Evolutionary conservation across 92 coral and sea anemone species (phyloP), one percentile per base, ranked within the genome.

Genomic region (Metridium senile): DNA sequence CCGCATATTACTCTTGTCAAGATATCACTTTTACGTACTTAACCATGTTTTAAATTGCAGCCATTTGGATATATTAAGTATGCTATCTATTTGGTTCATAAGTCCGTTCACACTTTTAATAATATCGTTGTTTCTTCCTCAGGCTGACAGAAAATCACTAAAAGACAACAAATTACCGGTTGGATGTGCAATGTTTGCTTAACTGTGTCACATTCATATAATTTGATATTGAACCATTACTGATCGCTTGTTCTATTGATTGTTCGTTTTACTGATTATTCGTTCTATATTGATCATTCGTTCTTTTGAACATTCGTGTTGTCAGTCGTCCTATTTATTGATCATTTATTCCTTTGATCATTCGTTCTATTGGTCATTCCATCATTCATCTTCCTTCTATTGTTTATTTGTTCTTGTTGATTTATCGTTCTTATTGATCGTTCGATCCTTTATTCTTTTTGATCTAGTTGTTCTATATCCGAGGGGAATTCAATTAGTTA

Each of bases 121-220:
- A 45, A 17, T 19, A 54, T 17, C 11, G 3, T 54, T 9, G 61
- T 54, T 17, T 54, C 13, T 39, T 39, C 6, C 49, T 13, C 13
- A 4, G 13, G 49, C 6, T 39, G 49, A 39, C 6, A 39, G 49
- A 39, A 28, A 16, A 29, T 31, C 69, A 11, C 45, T 28, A 30
- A 63, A 63, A 28, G 69, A 31, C 43, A 63, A 23, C 1, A 30
- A 59, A 28, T 63, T 63, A 63, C 69, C 69, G 69, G 69, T 31
- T 63, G 39, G 69, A 26, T 21, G 21, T 63, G 69, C 9, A 63
- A 63, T 22, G 69, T 63, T 63, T 63, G 69, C 69, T 63, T 63
- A 31, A 63, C 28, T 63, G 21, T 63, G 69, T 63, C 69, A 31
- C 9, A 30, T 29, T 63, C 69, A 63, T 22, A 4, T 63, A 63